phyloP scores from a whole-genome alignment of 2,888 invertebrate species.

The Axea sp. region DNA sequence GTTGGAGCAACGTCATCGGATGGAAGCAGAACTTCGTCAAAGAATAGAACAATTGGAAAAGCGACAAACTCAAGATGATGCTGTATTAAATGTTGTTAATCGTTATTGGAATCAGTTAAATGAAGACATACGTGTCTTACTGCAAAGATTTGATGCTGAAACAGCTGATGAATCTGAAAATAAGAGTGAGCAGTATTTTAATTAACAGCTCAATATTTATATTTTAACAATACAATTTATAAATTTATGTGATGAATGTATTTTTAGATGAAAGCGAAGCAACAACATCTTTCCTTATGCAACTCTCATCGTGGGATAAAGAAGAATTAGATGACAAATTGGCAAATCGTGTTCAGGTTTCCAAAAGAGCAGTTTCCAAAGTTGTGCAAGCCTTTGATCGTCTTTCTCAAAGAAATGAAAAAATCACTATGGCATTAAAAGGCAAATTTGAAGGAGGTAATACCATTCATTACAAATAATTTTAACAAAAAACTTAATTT shows the following conservation, averaged over 20 bases:
- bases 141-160: slow-evolving; percentile 98
- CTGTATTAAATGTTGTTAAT: slow-evolving; percentile 98
- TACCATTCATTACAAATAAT: no score
- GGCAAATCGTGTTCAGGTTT: slow-evolving; percentile 96
- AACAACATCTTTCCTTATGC: slow-evolving; percentile 96
- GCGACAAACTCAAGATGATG: slow-evolving; percentile 97
- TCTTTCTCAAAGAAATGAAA: slow-evolving; percentile 96
- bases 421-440: slow-evolving; percentile 93
- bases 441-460: slow-evolving; percentile 87
- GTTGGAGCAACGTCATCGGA: slow-evolving; percentile 93
- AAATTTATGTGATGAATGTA: no score
- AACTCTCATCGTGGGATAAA: slow-evolving; percentile 98
- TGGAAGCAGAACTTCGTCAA: slow-evolving; percentile 89
- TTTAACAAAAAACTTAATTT: no score
- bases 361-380: slow-evolving; percentile 97
- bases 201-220: no score
- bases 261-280: slow-evolving; percentile 94
- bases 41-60: slow-evolving; percentile 96
- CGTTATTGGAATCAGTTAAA: slow-evolving; percentile 98
- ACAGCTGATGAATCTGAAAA: slow-evolving; percentile 97
- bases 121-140: slow-evolving; percentile 95
- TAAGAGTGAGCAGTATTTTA: slow-evolving; percentile 84
- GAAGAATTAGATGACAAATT: slow-evolving; percentile 97
- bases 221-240: no score
- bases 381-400: slow-evolving; percentile 98